phyloP scores from a whole-genome alignment of 23 tunicate species.

The Clavelina lepadiformis region DNA sequence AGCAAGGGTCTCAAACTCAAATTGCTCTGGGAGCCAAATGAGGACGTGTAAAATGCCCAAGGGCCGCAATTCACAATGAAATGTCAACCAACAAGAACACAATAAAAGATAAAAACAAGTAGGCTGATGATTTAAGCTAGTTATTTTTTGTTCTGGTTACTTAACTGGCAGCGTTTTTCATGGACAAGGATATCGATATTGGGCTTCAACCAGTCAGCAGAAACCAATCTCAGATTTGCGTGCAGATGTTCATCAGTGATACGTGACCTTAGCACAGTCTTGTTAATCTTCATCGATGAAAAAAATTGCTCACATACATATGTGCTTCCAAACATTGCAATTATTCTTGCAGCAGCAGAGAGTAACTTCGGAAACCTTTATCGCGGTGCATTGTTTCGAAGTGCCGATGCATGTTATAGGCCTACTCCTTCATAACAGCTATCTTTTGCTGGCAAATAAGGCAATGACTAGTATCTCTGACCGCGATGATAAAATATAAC shows the following conservation, averaged over 20 bases:
- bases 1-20: too few species aligned
- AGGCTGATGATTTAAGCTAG: neutral
- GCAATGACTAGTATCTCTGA: too few species aligned
- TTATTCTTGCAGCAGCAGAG: constrained; percentile 36
- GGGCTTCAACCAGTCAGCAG: constrained; percentile 33
- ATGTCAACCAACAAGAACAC: constrained; percentile 6
- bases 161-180: constrained; percentile 30
- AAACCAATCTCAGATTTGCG: constrained; percentile 37
- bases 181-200: constrained; percentile 32
- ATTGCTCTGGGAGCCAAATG: too few species aligned
- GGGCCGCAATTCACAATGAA: neutral
- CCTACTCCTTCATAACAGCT: neutral
- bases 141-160: constrained; percentile 19
- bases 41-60: neutral
- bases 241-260: constrained; percentile 59
- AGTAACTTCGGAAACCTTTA: constrained; percentile 48
- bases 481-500: too few species aligned
- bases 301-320: constrained; percentile 61
- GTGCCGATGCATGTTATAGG: constrained; percentile 10
- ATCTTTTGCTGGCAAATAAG: neutral
- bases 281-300: constrained; percentile 35
- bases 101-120: constrained; percentile 13
- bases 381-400: constrained; percentile 8
- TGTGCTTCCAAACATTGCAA: constrained; percentile 66
- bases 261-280: constrained; percentile 30